Evolutionary conservation across 2,797 vertebrate genomes (phyloP).

Genomic region (Eidolon dupreanum): DNA sequence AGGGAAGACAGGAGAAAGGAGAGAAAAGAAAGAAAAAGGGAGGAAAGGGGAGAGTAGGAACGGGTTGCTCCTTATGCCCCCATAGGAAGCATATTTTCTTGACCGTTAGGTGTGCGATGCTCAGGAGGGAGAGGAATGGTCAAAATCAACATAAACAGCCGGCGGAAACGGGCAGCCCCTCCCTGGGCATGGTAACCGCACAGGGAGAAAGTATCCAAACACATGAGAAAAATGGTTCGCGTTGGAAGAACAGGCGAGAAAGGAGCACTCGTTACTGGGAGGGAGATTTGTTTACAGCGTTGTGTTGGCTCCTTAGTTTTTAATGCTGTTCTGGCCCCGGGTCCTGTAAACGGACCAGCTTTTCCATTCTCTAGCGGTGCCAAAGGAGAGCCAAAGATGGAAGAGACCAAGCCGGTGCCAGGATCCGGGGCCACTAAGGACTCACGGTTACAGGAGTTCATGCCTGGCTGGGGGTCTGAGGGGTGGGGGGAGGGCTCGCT

Average conservation of each 20-base stretch:
- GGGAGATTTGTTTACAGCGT: slow-evolving; percentile 65
- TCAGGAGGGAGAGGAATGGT: slow-evolving; percentile 79
- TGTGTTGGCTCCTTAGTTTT: slow-evolving; percentile 70
- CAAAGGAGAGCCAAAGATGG: neutral
- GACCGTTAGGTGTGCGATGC: slow-evolving; percentile 46
- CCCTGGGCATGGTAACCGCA: slow-evolving; percentile 37
- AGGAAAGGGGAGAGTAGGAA: neutral
- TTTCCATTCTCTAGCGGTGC: slow-evolving; percentile 31
- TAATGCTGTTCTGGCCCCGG: slow-evolving; percentile 32
- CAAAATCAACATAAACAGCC: slow-evolving; percentile 90
- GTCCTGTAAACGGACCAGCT: slow-evolving; percentile 66
- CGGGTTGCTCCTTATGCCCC: neutral
- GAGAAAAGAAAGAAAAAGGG: slow-evolving; percentile 55
- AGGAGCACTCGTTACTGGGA: slow-evolving; percentile 25
- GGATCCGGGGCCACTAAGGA: neutral
- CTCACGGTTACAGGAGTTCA: neutral
- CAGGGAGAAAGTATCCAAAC: slow-evolving; percentile 71
- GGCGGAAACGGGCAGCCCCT: slow-evolving; percentile 78
- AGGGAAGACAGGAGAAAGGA: neutral
- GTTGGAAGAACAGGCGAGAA: neutral
- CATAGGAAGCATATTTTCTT: slow-evolving; percentile 19
- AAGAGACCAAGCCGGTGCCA: neutral
- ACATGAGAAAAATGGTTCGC: slow-evolving; percentile 21
- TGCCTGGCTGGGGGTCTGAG: neutral
- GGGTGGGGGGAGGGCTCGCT: neutral